phyloP scores from a whole-genome alignment of 2,797 vertebrate genomes.

The Momotus momota region DNA sequence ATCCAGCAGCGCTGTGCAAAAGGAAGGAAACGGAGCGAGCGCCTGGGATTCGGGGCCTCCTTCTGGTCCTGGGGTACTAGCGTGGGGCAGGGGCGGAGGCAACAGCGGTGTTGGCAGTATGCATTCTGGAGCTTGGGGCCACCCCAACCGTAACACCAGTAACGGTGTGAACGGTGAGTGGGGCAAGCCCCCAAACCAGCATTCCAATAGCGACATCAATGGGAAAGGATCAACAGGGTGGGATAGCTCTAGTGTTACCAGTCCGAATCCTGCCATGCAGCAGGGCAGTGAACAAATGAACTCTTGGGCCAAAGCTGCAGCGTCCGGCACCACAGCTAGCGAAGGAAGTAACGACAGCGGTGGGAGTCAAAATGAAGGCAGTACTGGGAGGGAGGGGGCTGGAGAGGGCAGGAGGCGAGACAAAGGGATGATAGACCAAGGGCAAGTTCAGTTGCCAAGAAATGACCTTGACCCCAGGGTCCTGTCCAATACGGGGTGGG shows the following conservation, averaged over 20 bases:
- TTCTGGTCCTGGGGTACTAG: slow-evolving; percentile 78
- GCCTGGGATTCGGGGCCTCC: slow-evolving; percentile 86
- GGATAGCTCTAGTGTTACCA: slow-evolving; percentile 78
- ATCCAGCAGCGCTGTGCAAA: slow-evolving; percentile 83
- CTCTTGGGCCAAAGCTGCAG: slow-evolving; percentile 85
- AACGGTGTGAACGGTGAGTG: slow-evolving; percentile 84
- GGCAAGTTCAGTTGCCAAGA: slow-evolving; percentile 84
- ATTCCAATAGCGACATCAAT: slow-evolving; percentile 82
- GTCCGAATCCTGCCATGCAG: slow-evolving; percentile 80
- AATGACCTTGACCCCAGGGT: slow-evolving; percentile 89
- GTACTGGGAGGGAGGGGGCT: slow-evolving; percentile 81
- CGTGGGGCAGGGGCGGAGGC: slow-evolving; percentile 81
- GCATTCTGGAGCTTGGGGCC: slow-evolving; percentile 85
- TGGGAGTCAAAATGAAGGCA: slow-evolving; percentile 82
- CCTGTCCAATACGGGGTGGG: slow-evolving; percentile 89
- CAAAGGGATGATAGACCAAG: slow-evolving; percentile 80
- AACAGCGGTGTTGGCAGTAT: slow-evolving; percentile 68
- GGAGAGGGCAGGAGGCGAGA: slow-evolving; percentile 82
- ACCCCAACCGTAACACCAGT: slow-evolving; percentile 77
- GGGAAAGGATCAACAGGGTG: slow-evolving; percentile 84
- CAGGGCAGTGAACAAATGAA: slow-evolving; percentile 82
- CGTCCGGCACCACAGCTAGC: slow-evolving; percentile 78
- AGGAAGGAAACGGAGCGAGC: slow-evolving; percentile 79
- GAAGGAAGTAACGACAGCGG: slow-evolving; percentile 85
- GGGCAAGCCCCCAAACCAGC: slow-evolving; percentile 85